These are phyloP conservation scores for Neopelma chrysocephalum DNA, from an alignment of 2,797 vertebrate genomes.

Conservation along the genomic window DNA sequence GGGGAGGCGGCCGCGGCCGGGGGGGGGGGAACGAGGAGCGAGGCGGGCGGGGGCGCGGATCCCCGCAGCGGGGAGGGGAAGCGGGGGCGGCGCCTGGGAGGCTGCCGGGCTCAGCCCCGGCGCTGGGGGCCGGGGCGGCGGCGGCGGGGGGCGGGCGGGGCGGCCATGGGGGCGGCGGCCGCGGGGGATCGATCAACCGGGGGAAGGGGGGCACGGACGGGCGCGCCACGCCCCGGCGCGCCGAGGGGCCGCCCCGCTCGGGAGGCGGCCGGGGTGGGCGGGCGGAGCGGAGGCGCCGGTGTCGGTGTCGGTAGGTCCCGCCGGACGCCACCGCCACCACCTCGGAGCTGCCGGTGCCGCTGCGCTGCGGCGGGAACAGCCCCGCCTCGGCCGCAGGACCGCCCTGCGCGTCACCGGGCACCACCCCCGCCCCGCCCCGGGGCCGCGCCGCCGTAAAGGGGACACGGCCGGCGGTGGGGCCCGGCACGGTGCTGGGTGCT, in stretches of 20 bases:
- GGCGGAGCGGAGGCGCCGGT: not conserved
- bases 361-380: not conserved
- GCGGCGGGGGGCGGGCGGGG: not conserved
- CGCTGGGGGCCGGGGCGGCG: not conserved
- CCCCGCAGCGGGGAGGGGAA: not conserved
- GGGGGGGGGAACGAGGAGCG: not conserved
- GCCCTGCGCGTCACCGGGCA: not conserved
- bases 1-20: constrained; percentile 69
- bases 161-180: not conserved
- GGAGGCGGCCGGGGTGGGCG: not conserved
- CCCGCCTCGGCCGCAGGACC: not conserved
- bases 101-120: not conserved
- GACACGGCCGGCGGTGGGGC: fast-evolving
- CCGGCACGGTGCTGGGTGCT: fast-evolving
- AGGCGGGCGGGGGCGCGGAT: not conserved
- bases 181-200: not conserved
- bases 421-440: not conserved
- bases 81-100: not conserved
- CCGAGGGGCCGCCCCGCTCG: not conserved
- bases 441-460: not conserved
- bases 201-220: not conserved
- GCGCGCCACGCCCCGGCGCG: not conserved
- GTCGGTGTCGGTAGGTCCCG: not conserved
- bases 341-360: not conserved
- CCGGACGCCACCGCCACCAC: not conserved